These are phyloP conservation scores for Poecilia wingei DNA, from an alignment of 2,797 vertebrate species.

Conservation along the genomic window DNA sequence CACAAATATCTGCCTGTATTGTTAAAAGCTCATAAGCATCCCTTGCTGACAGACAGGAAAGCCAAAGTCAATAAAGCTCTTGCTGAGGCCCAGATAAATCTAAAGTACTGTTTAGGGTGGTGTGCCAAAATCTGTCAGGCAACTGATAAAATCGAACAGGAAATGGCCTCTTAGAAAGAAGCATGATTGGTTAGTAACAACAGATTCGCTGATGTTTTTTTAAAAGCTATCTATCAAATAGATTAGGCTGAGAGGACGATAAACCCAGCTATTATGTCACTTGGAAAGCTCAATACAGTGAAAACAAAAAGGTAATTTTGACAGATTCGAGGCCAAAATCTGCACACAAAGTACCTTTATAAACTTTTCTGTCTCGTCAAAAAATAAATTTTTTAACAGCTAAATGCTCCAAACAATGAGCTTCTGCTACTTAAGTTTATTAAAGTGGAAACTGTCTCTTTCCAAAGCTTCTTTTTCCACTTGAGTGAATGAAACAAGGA, in stretches of 20 bases:
- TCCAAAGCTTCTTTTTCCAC: background rate
- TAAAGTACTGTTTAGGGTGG: constrained; percentile 36
- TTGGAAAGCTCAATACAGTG: constrained; percentile 22
- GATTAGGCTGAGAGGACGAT: constrained; percentile 19
- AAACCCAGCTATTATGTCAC: constrained; percentile 20
- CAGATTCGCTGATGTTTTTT: constrained; percentile 25
- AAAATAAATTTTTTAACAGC: background rate
- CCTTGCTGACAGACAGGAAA: constrained; percentile 52
- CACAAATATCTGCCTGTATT: constrained; percentile 29
- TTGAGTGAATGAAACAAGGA: background rate
- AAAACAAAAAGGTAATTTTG: background rate
- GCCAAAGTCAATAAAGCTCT: constrained; percentile 67
- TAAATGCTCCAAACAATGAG: background rate
- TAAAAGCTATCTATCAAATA: constrained; percentile 20
- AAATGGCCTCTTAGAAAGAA: constrained; percentile 49
- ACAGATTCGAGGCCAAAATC: background rate
- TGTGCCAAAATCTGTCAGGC: constrained; percentile 57
- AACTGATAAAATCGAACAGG: constrained; percentile 57
- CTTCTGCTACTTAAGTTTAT: background rate
- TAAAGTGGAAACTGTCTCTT: background rate
- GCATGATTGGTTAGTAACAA: constrained; percentile 25
- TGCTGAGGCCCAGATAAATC: constrained; percentile 57
- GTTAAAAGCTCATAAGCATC: constrained; percentile 37
- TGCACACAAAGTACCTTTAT: background rate
- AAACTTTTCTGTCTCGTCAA: background rate